Conservation (phyloP, 2,113 vertebrate genomes). For the Eubucco bourcierii region DNA sequence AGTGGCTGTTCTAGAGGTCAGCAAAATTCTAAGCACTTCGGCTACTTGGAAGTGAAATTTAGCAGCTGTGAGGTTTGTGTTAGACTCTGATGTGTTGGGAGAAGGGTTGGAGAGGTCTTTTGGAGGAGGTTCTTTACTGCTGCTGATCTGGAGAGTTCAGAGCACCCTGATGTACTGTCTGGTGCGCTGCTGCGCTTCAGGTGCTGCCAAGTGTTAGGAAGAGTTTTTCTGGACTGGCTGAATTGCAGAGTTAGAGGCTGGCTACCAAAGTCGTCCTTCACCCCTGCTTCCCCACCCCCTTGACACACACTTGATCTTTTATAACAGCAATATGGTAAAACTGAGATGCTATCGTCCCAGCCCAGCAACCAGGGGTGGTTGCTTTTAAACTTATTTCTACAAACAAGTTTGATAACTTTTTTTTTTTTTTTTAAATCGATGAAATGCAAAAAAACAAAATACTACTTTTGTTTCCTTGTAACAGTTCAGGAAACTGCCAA, state of each 20-base stretch:
- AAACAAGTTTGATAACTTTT: constrained; percentile 77
- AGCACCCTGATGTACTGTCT: background rate
- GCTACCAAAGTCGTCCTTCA: constrained; percentile 74
- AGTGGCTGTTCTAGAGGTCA: constrained; percentile 40
- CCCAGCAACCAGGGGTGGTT: constrained; percentile 63
- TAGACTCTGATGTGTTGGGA: background rate
- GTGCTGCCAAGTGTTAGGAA: constrained; percentile 8
- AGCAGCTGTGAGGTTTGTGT: constrained; percentile 25
- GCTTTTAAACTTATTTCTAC: constrained; percentile 75
- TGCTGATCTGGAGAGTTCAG: background rate
- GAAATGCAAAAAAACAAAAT: constrained; percentile 66
- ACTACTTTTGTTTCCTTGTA: constrained; percentile 58
- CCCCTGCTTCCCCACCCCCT: constrained; percentile 34
- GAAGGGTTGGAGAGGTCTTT: constrained; percentile 18
- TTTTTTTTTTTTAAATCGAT: constrained; percentile 68
- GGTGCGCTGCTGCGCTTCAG: background rate
- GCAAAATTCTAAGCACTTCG: constrained; percentile 40
- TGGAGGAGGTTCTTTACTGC: background rate
- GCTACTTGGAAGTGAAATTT: constrained; percentile 40
- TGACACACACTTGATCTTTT: constrained; percentile 64
- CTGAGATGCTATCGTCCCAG: constrained; percentile 63
- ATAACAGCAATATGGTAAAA: constrained; percentile 76
- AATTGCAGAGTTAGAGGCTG: constrained; percentile 61
- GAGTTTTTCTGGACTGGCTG: constrained; percentile 43
- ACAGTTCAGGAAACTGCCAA: constrained; percentile 63